Evolutionary conservation across 2,797 vertebrate species (phyloP), one percentile per base, ranked within the genome.

Genomic region (Diglossa cyanea): DNA sequence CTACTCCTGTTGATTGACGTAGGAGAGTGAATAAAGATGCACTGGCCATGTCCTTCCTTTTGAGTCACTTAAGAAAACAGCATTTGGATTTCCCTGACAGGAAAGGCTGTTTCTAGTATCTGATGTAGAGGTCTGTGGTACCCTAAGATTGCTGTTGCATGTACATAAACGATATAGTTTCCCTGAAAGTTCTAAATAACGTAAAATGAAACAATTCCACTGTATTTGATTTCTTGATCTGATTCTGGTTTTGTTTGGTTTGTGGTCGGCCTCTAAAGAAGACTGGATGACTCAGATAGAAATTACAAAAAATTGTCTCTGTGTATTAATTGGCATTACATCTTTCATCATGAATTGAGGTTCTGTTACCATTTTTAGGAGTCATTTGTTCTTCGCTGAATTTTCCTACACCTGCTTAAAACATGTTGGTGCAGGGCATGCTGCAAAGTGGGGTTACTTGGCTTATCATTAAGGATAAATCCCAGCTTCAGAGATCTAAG

Each of bases 201-300:
- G 45, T 84, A 82, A 73, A 95, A 76, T 58, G 31, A 42, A 85
- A 13, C 20, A 61, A 71, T 9, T 55, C 88, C 70, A 85, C 71
- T 50, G 51, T 88, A 9, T 95, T 95, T 84, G 68, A 84, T 90
- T 96, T 92, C 80, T 96, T 94, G 71, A 61, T 91, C 61, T 84
- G 81, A 86, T 95, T 97, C 94, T 97, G 86, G 12, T 97, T 97
- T 94, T 96, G 55, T 96, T 97, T 96, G 93, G 82, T 96, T 97
- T 97, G 75, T 95, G 92, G 81, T 92, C 7, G 18, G 60, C 48
- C 86, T 91, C 93, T 75, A 45, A 93, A 73, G 91, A 89, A 68
- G 90, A 90, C 92, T 96, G 35, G n/a, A 42, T 80, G 77, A 83
- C 11, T 35, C 37, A 47, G 76, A 93, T 15, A 78, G 47, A 97